A percentile compares a stretch with the other conserved stretches of the same genome.
Evolutionary conservation across 1,140 invertebrate species (phyloP).

Genomic region (Platyscapa corneri): DNA sequence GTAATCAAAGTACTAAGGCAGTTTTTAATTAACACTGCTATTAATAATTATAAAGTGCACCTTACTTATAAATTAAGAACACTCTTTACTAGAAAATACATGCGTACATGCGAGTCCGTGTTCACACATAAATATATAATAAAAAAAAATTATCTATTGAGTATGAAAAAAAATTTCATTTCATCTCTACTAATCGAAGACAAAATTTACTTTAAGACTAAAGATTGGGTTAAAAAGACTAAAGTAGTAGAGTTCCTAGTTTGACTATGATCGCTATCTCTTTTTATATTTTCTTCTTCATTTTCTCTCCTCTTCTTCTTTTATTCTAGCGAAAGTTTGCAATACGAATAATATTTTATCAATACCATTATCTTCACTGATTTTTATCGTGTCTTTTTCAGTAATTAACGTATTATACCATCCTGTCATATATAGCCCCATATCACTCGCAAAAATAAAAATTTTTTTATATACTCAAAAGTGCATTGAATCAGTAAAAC

Average conservation of each 20-base stretch:
- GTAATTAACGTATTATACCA: too few species aligned
- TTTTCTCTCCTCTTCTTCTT: neutral
- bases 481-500: too few species aligned
- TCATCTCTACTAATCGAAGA: conserved; percentile 16
- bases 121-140: too few species aligned
- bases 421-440: too few species aligned
- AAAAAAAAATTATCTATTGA: too few species aligned
- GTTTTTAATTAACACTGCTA: conserved; percentile 20
- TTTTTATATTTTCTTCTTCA: neutral
- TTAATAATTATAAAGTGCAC: conserved; percentile 31
- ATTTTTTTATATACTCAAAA: too few species aligned
- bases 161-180: neutral
- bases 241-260: neutral
- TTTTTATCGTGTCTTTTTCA: too few species aligned
- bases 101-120: too few species aligned
- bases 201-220: neutral
- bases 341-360: conserved; percentile 38
- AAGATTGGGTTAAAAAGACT: neutral
- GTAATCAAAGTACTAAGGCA: conserved; percentile 21
- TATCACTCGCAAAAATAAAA: too few species aligned
- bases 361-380: conserved; percentile 25
- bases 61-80: conserved; percentile 4
- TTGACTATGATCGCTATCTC: neutral
- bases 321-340: conserved; percentile 37
- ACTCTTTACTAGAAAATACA: neutral